Evolutionary conservation across 2,888 invertebrate genomes (phyloP), one percentile per base, ranked within the genome.

Genomic region (Hyposoter didymator): DNA sequence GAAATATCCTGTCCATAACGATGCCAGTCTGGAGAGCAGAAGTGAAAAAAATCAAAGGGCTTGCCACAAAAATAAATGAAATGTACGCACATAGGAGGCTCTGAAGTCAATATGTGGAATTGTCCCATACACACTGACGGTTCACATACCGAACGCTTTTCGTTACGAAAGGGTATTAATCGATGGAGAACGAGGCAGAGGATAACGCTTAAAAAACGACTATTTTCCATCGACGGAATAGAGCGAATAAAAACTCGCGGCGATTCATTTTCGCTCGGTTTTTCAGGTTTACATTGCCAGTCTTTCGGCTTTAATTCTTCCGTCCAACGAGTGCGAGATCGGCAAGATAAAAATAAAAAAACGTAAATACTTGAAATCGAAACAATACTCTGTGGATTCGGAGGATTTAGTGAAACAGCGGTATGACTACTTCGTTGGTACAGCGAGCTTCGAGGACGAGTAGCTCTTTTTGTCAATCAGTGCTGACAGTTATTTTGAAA

Each of bases 11-110:
- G 64, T 8, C 6, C 39, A 72, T 49, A 70, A 22, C 19, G n/a
- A n/a, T n/a, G n/a, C 49, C n/a, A 6, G 43, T 43, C 39, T 72
- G 17, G 55, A 73, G 67, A 43, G 14, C n/a, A n/a, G 49, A 69
- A 19, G 17, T 67, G 32, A 35, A 55, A 67, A 67, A 78, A 62
- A 66, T 81, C 70, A 62, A 72, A 75, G 43, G 28, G 39, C 32
- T 84, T 84, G 80, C 67, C 74, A 70, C 66, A 74, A 76, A 84
- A 81, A 84, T 78, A 59, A 88, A 85, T 82, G 79, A 84, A 87
- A 78, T 67, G 19, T 66, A 43, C 35, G 64, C 8, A 35, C 22
- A 64, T 64, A 35, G 6, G 2, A 35, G 35, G 64, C n/a, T 10
- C n/a, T 10, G 43, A 35, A 59, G 28, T 45, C 45, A 28, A 22